These are phyloP conservation scores for Belonocnema kinseyi DNA, from an alignment of 1,140 invertebrate genomes.

Conservation along the genomic window DNA sequence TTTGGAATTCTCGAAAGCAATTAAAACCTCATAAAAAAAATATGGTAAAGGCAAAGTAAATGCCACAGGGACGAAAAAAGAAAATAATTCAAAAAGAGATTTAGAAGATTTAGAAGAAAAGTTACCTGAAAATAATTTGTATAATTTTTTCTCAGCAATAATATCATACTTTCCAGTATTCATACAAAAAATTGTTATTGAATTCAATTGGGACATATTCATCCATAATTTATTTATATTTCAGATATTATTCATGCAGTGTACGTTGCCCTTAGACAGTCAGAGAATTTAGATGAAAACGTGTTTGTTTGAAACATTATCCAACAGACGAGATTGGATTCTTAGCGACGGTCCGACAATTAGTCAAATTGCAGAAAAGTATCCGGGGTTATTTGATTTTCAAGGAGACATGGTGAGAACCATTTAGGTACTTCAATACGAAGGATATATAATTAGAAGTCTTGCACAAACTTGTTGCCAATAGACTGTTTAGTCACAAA, in stretches of 20 bases:
- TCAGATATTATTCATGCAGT: not conserved
- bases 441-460: too few relatives aligned
- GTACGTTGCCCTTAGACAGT: not conserved
- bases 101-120: not conserved
- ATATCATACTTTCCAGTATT: not conserved
- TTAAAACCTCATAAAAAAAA: constrained; percentile 6
- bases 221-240: not conserved
- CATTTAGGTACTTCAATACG: not conserved
- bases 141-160: not conserved
- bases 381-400: not conserved
- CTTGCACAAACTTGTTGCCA: too few relatives aligned
- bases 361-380: not conserved
- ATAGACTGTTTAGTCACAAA: too few relatives aligned
- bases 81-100: not conserved
- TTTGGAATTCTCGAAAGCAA: not conserved
- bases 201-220: too few relatives aligned
- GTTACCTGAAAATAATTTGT: not conserved
- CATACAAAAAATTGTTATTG: too few relatives aligned
- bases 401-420: not conserved
- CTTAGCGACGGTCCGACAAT: not conserved
- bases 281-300: not conserved
- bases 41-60: not conserved
- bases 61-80: not conserved
- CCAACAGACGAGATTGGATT: not conserved
- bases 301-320: not conserved